Evolutionary conservation across 2,797 vertebrate genomes (phyloP).

Genomic region (Sebastolobus alascanus): DNA sequence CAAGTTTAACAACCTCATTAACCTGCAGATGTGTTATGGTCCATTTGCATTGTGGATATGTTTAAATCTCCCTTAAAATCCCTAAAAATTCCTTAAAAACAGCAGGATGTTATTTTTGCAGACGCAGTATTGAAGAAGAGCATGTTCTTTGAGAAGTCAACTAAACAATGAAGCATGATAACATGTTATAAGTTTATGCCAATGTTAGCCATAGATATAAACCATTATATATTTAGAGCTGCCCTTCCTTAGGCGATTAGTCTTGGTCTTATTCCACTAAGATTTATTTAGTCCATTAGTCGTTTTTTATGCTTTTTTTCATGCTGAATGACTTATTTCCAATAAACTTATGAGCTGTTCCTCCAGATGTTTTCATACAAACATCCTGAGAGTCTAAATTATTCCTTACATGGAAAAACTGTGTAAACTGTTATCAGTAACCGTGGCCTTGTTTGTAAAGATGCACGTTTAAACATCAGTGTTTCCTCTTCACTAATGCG

Average conservation of each 20-base stretch:
- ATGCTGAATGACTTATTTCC: too few species aligned
- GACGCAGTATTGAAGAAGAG: not conserved
- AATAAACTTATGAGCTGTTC: not conserved
- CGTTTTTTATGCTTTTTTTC: too few species aligned
- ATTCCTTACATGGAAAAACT: not conserved
- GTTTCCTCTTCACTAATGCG: not conserved
- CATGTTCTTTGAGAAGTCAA: not conserved
- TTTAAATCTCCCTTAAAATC: not conserved
- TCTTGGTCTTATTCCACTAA: too few species aligned
- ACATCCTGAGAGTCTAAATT: not conserved
- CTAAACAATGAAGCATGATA: not conserved
- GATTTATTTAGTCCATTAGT: too few species aligned
- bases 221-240: not conserved
- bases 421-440: not conserved
- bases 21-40: not conserved
- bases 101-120: not conserved
- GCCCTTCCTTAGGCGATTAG: too few species aligned
- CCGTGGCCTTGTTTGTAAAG: not conserved
- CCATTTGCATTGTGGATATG: not conserved
- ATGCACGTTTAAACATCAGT: not conserved
- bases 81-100: not conserved
- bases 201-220: not conserved
- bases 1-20: not conserved
- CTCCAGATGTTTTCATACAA: not conserved
- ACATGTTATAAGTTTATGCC: not conserved